Conservation (phyloP, 2,113 vertebrate species). For the Vicugna pacos region DNA sequence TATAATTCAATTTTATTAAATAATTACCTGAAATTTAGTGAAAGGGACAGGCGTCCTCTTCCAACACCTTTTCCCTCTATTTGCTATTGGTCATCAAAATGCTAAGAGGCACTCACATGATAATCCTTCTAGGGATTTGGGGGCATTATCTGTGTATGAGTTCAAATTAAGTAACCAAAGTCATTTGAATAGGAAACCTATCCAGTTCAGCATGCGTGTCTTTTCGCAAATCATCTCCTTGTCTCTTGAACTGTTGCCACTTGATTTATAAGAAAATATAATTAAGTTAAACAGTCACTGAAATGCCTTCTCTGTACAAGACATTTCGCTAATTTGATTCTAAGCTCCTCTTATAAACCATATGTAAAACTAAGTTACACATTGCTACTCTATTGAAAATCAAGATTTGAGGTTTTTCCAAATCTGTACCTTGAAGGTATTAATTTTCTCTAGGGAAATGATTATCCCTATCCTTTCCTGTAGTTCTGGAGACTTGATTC, state of each 20-base stretch:
- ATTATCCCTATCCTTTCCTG: not conserved
- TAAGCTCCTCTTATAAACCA: conserved; percentile 14
- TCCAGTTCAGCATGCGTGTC: not conserved
- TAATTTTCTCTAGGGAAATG: not conserved
- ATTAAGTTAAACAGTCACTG: conserved; percentile 10
- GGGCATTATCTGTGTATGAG: not conserved
- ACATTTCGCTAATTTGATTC: conserved; percentile 10
- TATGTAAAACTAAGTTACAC: not conserved
- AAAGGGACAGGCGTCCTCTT: not conserved
- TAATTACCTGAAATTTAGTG: not conserved
- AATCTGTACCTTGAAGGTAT: not conserved
- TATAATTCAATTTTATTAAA: not conserved
- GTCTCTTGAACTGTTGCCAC: not conserved
- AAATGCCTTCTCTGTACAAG: not conserved
- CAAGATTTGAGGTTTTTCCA: not conserved
- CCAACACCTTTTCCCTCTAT: not conserved
- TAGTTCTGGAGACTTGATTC: not conserved
- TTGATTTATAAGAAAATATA: not conserved
- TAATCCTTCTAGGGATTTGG: not conserved
- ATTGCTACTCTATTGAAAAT: not conserved
- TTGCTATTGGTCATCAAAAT: not conserved
- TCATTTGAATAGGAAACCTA: not conserved
- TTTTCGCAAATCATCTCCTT: not conserved
- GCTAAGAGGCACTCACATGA: not conserved
- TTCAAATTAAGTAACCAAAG: conserved; percentile 2